These are phyloP conservation scores for Philereme vetulata DNA, from an alignment of 2,888 invertebrate species.

Conservation along the genomic window DNA sequence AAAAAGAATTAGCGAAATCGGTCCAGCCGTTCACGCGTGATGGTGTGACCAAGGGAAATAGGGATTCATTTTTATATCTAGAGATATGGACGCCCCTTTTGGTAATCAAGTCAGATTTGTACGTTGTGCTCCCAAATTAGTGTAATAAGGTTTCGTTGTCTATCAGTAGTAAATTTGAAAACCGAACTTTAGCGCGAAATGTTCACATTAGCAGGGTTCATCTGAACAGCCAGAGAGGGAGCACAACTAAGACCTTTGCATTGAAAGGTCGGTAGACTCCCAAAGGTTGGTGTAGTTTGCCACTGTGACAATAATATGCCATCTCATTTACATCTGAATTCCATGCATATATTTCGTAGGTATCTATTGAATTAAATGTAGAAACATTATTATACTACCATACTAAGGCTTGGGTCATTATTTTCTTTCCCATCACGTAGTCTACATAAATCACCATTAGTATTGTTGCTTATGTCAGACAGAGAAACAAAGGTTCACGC, in stretches of 20 bases:
- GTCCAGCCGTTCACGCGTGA: no score
- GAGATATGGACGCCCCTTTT: no score
- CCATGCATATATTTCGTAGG: conserved; percentile 3
- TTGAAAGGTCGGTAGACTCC: conserved; percentile 13
- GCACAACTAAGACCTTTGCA: conserved; percentile 23
- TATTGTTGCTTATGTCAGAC: conserved; percentile 23
- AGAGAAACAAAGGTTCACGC: conserved; percentile 40
- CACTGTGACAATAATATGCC: conserved; percentile 6
- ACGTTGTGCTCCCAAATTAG: no score
- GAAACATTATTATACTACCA: no score
- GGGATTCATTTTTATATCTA: no score
- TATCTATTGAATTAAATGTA: not conserved
- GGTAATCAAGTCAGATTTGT: no score
- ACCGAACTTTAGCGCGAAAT: conserved; percentile 9
- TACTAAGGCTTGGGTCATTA: conserved; percentile 2
- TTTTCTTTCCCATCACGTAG: conserved; percentile 27
- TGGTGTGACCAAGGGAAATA: no score
- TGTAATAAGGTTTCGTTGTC: no score
- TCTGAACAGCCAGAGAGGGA: conserved; percentile 7
- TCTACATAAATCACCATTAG: conserved; percentile 34
- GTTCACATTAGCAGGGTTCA: conserved; percentile 17
- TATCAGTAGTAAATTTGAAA: not conserved
- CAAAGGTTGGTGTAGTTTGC: conserved; percentile 12
- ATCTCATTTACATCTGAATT: conserved; percentile 11
- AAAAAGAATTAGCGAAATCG: no score